A percentile compares a stretch with the other conserved stretches of the same genome.
Conservation (phyloP, 2,888 invertebrate species). For the Ametastegia equiseti region DNA sequence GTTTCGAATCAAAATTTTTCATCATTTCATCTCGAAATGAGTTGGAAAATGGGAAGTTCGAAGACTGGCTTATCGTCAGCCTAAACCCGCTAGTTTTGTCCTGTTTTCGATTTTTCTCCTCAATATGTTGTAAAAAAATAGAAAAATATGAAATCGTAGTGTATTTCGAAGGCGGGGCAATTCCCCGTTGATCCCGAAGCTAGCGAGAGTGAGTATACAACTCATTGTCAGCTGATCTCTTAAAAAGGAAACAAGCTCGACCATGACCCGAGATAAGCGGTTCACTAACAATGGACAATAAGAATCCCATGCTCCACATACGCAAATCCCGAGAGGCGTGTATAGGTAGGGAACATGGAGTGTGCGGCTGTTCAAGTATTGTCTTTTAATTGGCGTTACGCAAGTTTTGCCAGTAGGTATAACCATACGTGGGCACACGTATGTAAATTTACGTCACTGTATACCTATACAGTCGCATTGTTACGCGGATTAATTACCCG, state of each 20-base stretch:
- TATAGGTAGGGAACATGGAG: too few relatives aligned
- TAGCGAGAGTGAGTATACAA: background rate
- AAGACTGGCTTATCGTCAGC: too few relatives aligned
- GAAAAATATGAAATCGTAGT: too few relatives aligned
- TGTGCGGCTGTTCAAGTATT: conserved; percentile 62
- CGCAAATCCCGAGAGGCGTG: conserved; percentile 33
- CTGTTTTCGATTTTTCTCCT: background rate
- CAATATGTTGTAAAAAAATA: background rate
- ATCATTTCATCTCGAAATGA: too few relatives aligned
- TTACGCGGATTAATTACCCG: conserved; percentile 36
- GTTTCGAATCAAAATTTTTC: too few relatives aligned
- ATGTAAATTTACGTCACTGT: too few relatives aligned
- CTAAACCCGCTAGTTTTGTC: too few relatives aligned
- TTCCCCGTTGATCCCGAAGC: background rate
- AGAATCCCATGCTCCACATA: conserved; percentile 74
- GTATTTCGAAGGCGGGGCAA: too few relatives aligned
- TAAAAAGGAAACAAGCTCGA: conserved; percentile 54
- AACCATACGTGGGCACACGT: too few relatives aligned
- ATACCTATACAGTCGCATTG: background rate
- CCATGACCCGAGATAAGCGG: conserved; percentile 69
- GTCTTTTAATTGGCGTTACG: conserved; percentile 60
- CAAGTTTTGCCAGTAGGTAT: background rate
- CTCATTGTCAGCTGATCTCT: conserved; percentile 29
- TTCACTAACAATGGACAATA: conserved; percentile 71
- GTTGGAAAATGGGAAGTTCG: too few relatives aligned